phyloP scores from a whole-genome alignment of 2,797 vertebrate species.

The Harpagifer antarcticus region DNA sequence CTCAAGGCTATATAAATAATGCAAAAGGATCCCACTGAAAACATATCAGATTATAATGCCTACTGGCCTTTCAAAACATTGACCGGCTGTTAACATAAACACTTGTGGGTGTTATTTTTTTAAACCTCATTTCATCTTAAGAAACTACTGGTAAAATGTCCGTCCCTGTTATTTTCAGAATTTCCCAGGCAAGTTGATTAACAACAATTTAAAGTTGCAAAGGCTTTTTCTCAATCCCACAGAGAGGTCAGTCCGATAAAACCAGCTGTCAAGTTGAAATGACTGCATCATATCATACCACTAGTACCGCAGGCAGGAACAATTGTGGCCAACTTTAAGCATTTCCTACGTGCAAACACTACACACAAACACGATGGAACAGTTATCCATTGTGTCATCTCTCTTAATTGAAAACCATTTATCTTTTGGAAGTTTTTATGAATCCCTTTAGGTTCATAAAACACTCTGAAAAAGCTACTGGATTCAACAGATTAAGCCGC shows the following conservation, averaged over 20 bases:
- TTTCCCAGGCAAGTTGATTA: background rate
- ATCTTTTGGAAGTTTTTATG: background rate
- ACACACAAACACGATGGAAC: background rate
- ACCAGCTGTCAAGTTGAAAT: conserved; percentile 7
- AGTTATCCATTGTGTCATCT: conserved; percentile 1
- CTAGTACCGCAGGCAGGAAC: background rate
- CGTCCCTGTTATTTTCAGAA: background rate
- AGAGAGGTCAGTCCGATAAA: background rate
- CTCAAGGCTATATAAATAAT: background rate
- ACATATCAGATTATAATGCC: background rate
- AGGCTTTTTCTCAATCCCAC: background rate
- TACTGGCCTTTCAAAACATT: background rate
- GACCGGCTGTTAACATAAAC: background rate
- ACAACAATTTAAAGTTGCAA: background rate
- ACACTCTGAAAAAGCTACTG: background rate
- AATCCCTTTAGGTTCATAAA: background rate
- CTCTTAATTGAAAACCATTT: background rate
- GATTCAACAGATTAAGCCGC: background rate
- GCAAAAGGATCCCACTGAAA: background rate
- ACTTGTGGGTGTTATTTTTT: background rate
- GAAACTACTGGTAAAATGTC: background rate
- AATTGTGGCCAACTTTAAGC: background rate
- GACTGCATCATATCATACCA: background rate
- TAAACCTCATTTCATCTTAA: background rate
- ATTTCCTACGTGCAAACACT: background rate